Evolutionary conservation across 2,113 vertebrate species (phyloP).

Genomic region (Lepidiolamprologus cunningtoni): DNA sequence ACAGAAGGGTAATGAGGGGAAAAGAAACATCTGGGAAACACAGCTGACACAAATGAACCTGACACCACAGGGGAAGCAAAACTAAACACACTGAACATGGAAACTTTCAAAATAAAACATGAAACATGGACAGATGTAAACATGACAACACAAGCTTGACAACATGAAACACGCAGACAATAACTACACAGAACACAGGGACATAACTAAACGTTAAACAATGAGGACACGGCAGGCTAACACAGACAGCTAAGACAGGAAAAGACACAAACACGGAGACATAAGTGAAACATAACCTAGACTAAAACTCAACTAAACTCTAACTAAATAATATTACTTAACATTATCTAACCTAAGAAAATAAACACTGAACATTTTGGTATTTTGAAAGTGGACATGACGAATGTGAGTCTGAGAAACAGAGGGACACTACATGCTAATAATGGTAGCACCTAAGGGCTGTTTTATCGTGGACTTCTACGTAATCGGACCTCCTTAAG

Average conservation of each 20-base stretch:
- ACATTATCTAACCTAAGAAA: neutral
- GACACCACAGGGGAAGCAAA: neutral
- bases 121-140: neutral
- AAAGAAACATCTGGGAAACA: neutral
- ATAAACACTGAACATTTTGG: neutral
- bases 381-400: neutral
- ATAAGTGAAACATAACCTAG: neutral
- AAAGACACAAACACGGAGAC: neutral
- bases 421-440: neutral
- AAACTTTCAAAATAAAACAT: neutral
- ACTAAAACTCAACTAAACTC: neutral
- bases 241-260: neutral
- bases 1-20: neutral
- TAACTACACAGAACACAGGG: neutral
- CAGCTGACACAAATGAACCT: neutral
- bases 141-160: neutral
- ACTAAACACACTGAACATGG: neutral
- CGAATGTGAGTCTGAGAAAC: neutral
- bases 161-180: neutral
- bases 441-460: neutral
- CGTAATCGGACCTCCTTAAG: neutral
- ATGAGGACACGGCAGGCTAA: neutral
- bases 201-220: neutral
- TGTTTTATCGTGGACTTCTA: neutral
- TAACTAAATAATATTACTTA: neutral